A percentile compares a stretch with the other conserved stretches of the same genome.
Conservation (phyloP, 2,113 vertebrate genomes). For the Erythrocebus patas region DNA sequence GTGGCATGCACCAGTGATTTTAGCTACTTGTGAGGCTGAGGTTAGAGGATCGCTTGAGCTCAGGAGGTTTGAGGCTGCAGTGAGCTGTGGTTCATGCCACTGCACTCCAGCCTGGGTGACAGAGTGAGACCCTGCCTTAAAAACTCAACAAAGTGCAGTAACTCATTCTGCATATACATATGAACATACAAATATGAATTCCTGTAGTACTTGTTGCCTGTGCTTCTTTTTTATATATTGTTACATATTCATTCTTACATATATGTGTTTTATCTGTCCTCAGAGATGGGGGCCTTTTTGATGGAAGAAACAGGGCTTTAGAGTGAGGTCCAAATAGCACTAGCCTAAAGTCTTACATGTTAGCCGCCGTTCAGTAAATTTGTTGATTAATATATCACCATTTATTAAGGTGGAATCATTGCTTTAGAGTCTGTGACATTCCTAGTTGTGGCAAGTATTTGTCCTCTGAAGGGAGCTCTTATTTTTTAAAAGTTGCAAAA, state of each 20-base stretch:
- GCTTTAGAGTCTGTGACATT: neutral
- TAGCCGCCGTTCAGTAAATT: neutral
- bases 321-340: neutral
- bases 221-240: neutral
- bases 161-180: neutral
- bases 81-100: no score
- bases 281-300: neutral
- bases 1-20: no score
- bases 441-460: slow-evolving; percentile 5
- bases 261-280: neutral
- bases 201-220: neutral
- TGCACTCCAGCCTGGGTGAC: no score
- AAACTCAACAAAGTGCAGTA: neutral
- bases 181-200: neutral
- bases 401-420: neutral
- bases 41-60: no score
- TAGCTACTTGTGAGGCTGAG: no score
- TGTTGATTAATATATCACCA: neutral
- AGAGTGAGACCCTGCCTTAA: no score
- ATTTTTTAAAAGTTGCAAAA: slow-evolving; percentile 25
- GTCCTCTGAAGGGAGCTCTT: neutral
- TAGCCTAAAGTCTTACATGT: neutral
- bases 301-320: neutral
- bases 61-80: no score
- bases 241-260: neutral